These are phyloP conservation scores for Gymnorhina tibicen DNA, from an alignment of 2,113 vertebrate genomes.

Conservation along the genomic window DNA sequence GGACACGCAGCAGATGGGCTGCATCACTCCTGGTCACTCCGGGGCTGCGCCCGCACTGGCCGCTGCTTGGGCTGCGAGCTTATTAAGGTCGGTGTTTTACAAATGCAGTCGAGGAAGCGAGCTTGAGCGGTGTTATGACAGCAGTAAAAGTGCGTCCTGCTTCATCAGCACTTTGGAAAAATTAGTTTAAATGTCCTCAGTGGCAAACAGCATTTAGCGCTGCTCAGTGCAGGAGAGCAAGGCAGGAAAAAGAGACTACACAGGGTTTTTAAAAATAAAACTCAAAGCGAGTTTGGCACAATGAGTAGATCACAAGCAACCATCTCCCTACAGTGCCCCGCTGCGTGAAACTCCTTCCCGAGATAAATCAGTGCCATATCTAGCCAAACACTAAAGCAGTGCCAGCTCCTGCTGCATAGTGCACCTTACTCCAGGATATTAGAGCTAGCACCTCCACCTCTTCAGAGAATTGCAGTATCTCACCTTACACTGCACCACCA, in stretches of 20 bases:
- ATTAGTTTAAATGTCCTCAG: slow-evolving; percentile 24
- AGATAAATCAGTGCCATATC: slow-evolving; percentile 14
- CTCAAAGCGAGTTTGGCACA: background rate
- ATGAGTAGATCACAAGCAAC: slow-evolving; percentile 16
- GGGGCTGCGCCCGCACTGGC: background rate
- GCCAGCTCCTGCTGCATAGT: background rate
- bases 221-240: background rate
- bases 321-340: background rate
- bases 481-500: background rate
- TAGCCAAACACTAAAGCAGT: background rate
- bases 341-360: background rate
- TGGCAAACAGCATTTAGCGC: slow-evolving; percentile 11
- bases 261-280: slow-evolving; percentile 49
- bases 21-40: too few relatives aligned
- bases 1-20: slow-evolving; percentile 21
- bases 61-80: background rate
- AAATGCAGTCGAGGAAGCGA: background rate
- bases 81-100: background rate
- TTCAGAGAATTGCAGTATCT: background rate
- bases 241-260: background rate
- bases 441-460: background rate
- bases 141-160: slow-evolving; percentile 29
- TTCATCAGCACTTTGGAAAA: slow-evolving; percentile 53
- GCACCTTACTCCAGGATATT: background rate
- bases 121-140: background rate